Evolutionary conservation across 1,140 invertebrate genomes (phyloP).

Genomic region (Paralvinella palmiformis): DNA sequence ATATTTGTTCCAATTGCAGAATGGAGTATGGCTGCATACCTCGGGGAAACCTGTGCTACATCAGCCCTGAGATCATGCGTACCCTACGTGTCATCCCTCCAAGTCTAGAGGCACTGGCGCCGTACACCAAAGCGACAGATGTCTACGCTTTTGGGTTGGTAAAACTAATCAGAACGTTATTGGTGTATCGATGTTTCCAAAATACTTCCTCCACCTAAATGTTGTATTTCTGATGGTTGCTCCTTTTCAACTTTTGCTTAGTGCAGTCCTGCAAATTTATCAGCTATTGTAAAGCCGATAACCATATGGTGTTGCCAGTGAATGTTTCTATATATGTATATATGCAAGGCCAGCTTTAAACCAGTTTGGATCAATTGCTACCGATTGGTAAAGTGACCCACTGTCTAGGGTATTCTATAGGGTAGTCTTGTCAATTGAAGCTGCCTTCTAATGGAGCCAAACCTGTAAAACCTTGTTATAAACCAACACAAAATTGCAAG

Average conservation of each 20-base stretch:
- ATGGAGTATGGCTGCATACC: constrained; percentile 42
- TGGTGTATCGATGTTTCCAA: too few species aligned
- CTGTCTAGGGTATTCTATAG: too few species aligned
- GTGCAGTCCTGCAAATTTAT: background rate
- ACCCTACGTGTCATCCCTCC: constrained; percentile 40
- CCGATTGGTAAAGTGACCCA: too few species aligned
- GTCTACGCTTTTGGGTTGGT: constrained; percentile 50
- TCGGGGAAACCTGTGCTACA: constrained; percentile 43
- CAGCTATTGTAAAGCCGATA: background rate
- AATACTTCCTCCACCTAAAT: too few species aligned
- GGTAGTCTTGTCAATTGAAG: too few species aligned
- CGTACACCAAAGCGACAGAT: constrained; percentile 39
- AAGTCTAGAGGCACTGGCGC: constrained; percentile 23
- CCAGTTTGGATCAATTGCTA: too few species aligned
- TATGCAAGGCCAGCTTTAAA: too few species aligned
- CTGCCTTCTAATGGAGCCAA: too few species aligned
- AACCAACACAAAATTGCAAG: too few species aligned
- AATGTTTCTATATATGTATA: background rate
- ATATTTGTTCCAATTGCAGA: constrained; percentile 25
- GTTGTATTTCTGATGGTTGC: too few species aligned
- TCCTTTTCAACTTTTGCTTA: background rate
- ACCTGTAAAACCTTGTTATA: too few species aligned
- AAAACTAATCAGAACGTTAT: background rate
- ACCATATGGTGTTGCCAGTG: background rate
- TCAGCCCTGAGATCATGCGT: constrained; percentile 49